These are phyloP conservation scores for Pipra filicauda DNA, from an alignment of 2,113 vertebrate species.

Conservation along the genomic window DNA sequence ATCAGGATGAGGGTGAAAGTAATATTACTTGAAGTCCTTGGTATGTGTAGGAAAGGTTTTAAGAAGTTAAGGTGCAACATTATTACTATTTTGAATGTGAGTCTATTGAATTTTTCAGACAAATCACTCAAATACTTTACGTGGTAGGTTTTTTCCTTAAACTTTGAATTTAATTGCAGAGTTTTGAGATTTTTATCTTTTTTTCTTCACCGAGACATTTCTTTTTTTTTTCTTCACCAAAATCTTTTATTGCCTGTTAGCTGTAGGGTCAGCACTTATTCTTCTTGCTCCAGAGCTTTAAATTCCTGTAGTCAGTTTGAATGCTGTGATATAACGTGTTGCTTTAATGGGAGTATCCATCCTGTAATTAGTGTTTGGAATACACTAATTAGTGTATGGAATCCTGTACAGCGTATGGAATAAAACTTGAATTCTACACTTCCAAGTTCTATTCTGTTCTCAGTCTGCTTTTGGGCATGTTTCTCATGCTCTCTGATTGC, in stretches of 20 bases:
- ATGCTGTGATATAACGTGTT: background rate
- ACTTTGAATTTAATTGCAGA: background rate
- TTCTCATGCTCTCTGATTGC: background rate
- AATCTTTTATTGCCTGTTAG: background rate
- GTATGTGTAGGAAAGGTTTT: background rate
- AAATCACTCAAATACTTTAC: background rate
- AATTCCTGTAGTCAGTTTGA: background rate
- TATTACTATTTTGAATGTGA: background rate
- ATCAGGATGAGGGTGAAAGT: accelerated
- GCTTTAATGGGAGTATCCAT: background rate
- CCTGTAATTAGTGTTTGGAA: background rate
- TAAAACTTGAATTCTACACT: background rate
- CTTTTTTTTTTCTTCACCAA: background rate
- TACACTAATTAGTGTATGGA: too few species aligned
- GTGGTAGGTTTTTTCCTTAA: accelerated
- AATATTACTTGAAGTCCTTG: background rate
- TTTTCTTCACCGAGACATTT: background rate
- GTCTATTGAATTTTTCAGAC: background rate
- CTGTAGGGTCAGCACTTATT: background rate
- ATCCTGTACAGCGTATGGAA: background rate
- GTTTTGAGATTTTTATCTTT: background rate
- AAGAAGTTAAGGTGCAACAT: background rate
- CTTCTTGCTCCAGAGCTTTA: background rate
- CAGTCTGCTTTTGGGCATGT: background rate
- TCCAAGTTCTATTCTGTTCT: background rate